A percentile compares a stretch with the other conserved stretches of the same genome.
phyloP scores from a whole-genome alignment of 2,888 invertebrate species.

The Latheticus oryzae region DNA sequence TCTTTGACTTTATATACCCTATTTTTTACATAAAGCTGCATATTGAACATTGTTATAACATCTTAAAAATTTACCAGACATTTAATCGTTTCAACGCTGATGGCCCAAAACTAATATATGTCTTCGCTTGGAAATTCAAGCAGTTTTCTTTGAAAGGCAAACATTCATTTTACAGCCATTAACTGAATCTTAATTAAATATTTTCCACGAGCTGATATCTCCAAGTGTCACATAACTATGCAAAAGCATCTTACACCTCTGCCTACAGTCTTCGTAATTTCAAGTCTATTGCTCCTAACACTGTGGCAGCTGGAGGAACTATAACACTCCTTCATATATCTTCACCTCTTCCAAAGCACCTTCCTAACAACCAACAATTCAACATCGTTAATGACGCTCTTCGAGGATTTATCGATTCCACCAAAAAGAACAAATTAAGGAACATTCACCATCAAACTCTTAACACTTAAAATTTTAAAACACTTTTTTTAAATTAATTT shows the following conservation, averaged over 20 bases:
- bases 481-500: slow-evolving; percentile 19
- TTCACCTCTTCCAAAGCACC: slow-evolving; percentile 40
- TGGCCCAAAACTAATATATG: slow-evolving; percentile 55
- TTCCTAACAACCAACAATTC: slow-evolving; percentile 19
- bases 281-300: slow-evolving; percentile 36
- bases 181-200: slow-evolving; percentile 66
- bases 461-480: too few relatives aligned
- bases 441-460: too few relatives aligned
- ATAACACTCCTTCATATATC: slow-evolving; percentile 58
- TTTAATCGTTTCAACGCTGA: too few relatives aligned
- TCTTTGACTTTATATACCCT: too few relatives aligned
- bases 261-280: slow-evolving; percentile 48
- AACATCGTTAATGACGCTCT: slow-evolving; percentile 34
- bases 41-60: too few relatives aligned
- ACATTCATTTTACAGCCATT: slow-evolving; percentile 61
- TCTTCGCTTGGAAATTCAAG: slow-evolving; percentile 54
- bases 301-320: slow-evolving; percentile 42
- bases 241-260: slow-evolving; percentile 53
- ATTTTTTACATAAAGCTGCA: too few relatives aligned
- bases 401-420: slow-evolving; percentile 20
- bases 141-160: slow-evolving; percentile 57
- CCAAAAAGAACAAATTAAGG: slow-evolving; percentile 4
- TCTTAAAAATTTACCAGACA: too few relatives aligned
- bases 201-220: slow-evolving; percentile 65
- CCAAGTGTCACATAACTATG: slow-evolving; percentile 67